A percentile compares a stretch with the other conserved stretches of the same genome.
Conservation (phyloP, 1,140 invertebrate species). For the Macrostomum lignano region DNA sequence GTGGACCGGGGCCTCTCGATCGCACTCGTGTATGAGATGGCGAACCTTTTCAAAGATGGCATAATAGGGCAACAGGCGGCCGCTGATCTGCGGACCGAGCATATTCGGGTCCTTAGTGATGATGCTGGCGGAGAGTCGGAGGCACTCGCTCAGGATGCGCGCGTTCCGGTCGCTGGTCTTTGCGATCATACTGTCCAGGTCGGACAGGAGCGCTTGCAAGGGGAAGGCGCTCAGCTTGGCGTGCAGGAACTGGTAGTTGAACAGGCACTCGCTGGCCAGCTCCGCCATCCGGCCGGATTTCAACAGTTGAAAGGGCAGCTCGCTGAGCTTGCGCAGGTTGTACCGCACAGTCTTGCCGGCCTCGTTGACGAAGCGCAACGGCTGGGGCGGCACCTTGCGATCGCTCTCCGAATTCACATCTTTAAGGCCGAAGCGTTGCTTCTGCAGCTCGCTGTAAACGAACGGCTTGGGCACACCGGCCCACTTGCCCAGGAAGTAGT, state of each 20-base stretch:
- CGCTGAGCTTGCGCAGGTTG: constrained; percentile 32
- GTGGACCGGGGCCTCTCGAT: constrained; percentile 44
- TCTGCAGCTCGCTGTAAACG: constrained; percentile 78
- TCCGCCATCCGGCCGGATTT: constrained; percentile 62
- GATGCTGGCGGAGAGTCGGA: constrained; percentile 39
- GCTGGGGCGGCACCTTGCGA: constrained; percentile 73
- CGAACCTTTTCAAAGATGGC: constrained; percentile 38
- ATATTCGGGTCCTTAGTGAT: constrained; percentile 67
- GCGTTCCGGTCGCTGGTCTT: constrained; percentile 48
- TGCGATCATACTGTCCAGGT: constrained; percentile 71
- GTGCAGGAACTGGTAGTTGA: constrained; percentile 88
- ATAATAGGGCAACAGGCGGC: constrained; percentile 47
- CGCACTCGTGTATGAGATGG: constrained; percentile 54
- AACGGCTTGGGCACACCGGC: constrained; percentile 66
- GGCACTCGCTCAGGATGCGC: constrained; percentile 66
- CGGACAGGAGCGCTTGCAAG: constrained; percentile 55
- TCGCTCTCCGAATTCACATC: constrained; percentile 73
- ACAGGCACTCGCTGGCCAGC: constrained; percentile 65
- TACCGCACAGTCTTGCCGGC: constrained; percentile 28
- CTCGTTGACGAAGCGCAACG: constrained; percentile 60
- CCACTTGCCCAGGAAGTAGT: constrained; percentile 85
- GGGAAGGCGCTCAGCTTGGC: constrained; percentile 78
- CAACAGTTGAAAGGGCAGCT: constrained; percentile 71
- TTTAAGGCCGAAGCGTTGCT: constrained; percentile 38
- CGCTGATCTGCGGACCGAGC: constrained; percentile 71